A percentile compares a stretch with the other conserved stretches of the same genome.
These are phyloP conservation scores for Mustelus asterias DNA, from an alignment of 2,113 vertebrate genomes.

Conservation along the genomic window DNA sequence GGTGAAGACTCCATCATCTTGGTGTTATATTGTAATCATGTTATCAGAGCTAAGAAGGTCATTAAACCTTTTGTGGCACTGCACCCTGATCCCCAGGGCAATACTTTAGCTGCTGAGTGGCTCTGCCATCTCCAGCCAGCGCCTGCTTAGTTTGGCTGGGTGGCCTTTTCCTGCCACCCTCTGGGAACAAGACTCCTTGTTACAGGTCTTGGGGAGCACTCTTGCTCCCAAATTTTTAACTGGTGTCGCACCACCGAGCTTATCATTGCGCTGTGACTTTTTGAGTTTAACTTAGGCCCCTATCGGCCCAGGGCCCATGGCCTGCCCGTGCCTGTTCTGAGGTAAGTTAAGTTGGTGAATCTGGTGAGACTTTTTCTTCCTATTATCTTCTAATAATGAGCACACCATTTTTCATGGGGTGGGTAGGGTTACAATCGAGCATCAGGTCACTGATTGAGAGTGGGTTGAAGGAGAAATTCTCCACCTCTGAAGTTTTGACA, in stretches of 20 bases:
- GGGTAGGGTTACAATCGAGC: background rate
- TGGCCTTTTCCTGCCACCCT: too few relatives aligned
- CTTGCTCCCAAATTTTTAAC: background rate
- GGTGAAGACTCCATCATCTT: too few relatives aligned
- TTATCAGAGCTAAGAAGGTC: too few relatives aligned
- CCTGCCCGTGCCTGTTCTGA: background rate
- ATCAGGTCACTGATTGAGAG: background rate
- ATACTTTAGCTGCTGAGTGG: too few relatives aligned
- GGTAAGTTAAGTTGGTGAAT: background rate
- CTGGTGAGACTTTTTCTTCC: background rate
- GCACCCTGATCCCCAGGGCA: too few relatives aligned
- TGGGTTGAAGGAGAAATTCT: background rate
- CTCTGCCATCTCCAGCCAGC: too few relatives aligned
- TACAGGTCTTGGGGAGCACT: background rate
- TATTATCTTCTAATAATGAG: background rate
- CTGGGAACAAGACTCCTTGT: too few relatives aligned
- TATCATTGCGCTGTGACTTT: background rate
- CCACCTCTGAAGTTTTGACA: background rate
- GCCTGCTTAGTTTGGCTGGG: too few relatives aligned
- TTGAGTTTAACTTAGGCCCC: background rate
- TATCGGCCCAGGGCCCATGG: background rate
- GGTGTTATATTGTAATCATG: too few relatives aligned
- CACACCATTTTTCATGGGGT: too few relatives aligned
- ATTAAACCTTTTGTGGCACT: too few relatives aligned
- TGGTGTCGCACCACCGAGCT: background rate